A percentile compares a stretch with the other conserved stretches of the same genome.
Evolutionary conservation across 2,888 invertebrate species (phyloP).

Genomic region (Eristalinus sepulchralis): DNA sequence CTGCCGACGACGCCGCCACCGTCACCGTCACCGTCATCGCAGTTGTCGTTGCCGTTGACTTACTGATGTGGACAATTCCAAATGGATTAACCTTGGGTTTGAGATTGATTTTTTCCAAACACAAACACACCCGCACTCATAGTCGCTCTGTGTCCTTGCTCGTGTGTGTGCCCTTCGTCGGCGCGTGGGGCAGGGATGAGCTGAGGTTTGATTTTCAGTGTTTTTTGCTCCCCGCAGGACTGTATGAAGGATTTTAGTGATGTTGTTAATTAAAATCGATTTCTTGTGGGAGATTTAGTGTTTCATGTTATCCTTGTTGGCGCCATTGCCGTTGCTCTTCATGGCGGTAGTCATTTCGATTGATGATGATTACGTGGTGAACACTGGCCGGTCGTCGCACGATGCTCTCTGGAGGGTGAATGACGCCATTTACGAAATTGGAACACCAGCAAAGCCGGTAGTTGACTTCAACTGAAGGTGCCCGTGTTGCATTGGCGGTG

Average conservation of each 20-base stretch:
- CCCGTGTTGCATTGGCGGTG: too few species aligned
- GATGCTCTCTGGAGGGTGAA: neutral
- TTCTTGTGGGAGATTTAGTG: constrained; percentile 30
- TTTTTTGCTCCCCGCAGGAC: neutral
- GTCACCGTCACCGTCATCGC: neutral
- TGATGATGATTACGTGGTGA: neutral
- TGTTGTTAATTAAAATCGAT: constrained; percentile 51
- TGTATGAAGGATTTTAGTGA: constrained; percentile 24
- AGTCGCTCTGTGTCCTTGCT: neutral
- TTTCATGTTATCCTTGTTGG: constrained; percentile 13
- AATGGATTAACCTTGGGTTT: constrained; percentile 58
- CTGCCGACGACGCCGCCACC: neutral
- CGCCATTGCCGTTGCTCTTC: constrained; percentile 9
- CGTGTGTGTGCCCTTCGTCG: neutral
- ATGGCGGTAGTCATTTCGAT: neutral
- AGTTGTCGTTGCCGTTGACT: neutral
- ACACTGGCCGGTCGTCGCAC: too few species aligned
- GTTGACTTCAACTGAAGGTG: neutral
- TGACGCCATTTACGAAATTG: neutral
- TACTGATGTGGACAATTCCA: constrained; percentile 41
- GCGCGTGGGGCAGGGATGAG: neutral
- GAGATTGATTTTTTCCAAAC: constrained; percentile 43
- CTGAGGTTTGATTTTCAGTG: neutral
- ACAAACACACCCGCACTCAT: neutral
- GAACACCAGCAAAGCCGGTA: neutral